Percentiles rank a stretch among this genome's conserved stretches.
Conservation (phyloP, 2,797 vertebrate genomes). For the Avahi laniger region DNA sequence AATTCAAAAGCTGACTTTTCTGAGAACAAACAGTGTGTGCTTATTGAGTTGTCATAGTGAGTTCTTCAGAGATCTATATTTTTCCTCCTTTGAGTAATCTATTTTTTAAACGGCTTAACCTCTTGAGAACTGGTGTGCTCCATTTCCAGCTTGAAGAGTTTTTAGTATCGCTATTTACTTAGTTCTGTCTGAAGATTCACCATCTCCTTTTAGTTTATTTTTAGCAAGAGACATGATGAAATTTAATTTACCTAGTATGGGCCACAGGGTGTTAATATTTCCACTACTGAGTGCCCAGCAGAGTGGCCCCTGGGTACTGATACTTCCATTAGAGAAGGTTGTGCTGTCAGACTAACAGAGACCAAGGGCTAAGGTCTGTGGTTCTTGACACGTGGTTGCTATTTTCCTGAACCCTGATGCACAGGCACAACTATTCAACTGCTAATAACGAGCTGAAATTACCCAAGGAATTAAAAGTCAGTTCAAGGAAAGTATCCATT, state of each 20-base stretch:
- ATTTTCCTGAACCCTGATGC: slow-evolving; percentile 54
- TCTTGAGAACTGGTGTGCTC: slow-evolving; percentile 5
- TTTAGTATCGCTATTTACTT: slow-evolving; percentile 18
- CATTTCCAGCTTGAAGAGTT: slow-evolving; percentile 4
- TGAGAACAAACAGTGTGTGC: slow-evolving; percentile 64
- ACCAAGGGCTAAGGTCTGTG: slow-evolving; percentile 12
- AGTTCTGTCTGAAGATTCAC: not conserved
- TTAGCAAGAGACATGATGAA: slow-evolving; percentile 10
- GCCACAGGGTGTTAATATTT: not conserved
- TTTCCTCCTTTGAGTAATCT: not conserved
- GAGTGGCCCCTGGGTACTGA: not conserved
- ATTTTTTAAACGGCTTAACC: slow-evolving; percentile 45
- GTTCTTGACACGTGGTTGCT: slow-evolving; percentile 34
- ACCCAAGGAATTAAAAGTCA: slow-evolving; percentile 59
- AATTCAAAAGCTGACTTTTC: slow-evolving; percentile 63
- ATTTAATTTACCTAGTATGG: slow-evolving; percentile 20
- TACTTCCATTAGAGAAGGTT: not conserved
- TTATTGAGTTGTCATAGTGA: slow-evolving; percentile 55
- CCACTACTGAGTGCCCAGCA: not conserved
- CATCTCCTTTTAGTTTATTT: slow-evolving; percentile 34
- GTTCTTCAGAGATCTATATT: slow-evolving; percentile 24
- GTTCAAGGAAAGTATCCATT: slow-evolving; percentile 53
- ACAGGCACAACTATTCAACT: slow-evolving; percentile 13
- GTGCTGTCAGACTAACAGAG: not conserved
- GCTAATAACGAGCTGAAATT: slow-evolving; percentile 55